These are phyloP conservation scores for Psophia crepitans DNA, from an alignment of 2,113 vertebrate genomes.

Conservation along the genomic window DNA sequence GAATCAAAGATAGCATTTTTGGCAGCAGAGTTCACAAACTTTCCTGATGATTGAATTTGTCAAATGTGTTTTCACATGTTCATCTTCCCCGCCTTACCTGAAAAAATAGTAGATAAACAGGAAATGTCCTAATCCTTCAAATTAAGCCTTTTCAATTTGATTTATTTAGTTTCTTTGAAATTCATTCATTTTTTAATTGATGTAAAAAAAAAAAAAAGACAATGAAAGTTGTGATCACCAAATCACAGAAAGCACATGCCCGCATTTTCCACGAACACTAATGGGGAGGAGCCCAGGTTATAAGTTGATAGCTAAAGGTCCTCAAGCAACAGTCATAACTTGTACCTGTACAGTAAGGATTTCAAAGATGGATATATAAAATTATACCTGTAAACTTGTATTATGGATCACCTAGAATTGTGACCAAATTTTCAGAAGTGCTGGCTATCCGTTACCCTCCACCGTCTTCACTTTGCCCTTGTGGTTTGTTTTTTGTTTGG, in stretches of 20 bases:
- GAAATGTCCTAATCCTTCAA: neutral
- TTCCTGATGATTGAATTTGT: neutral
- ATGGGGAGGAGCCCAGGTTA: neutral
- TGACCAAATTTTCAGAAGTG: neutral
- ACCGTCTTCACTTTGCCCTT: neutral
- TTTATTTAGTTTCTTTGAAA: neutral
- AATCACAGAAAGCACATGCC: neutral
- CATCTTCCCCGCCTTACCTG: neutral
- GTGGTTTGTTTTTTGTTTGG: too few species aligned
- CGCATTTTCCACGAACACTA: neutral
- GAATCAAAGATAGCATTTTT: neutral
- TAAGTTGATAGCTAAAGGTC: neutral
- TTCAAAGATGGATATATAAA: neutral
- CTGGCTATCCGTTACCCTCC: neutral
- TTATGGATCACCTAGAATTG: neutral
- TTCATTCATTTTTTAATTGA: neutral
- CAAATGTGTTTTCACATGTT: neutral
- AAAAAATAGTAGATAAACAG: neutral
- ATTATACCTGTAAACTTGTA: neutral
- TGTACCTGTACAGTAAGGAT: neutral
- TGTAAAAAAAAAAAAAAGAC: neutral
- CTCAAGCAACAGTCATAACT: neutral
- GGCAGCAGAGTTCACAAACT: neutral
- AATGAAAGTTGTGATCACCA: neutral
- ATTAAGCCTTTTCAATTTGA: neutral